Conservation (phyloP, 2,888 invertebrate species). For the Apocheima hispidaria region DNA sequence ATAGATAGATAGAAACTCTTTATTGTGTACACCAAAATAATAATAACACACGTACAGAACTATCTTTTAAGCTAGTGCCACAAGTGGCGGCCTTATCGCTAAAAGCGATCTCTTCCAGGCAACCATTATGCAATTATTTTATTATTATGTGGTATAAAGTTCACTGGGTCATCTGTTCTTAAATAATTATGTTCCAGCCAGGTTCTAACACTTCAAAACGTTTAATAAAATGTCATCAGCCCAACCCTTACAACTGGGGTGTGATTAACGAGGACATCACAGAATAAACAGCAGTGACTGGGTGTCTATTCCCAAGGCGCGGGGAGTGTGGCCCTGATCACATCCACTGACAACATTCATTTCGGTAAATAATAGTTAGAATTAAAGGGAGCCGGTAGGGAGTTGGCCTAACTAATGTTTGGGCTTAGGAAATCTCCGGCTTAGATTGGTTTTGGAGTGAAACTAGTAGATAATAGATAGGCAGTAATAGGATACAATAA, state of each 20-base stretch:
- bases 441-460: conserved; percentile 16
- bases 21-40: too few species aligned
- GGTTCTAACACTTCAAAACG: conserved; percentile 10
- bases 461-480: too few species aligned
- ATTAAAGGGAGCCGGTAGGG: conserved; percentile 33
- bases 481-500: too few species aligned
- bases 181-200: too few species aligned
- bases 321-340: conserved; percentile 20
- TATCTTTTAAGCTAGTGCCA: too few species aligned
- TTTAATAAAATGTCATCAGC: conserved; percentile 23
- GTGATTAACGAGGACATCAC: conserved; percentile 51
- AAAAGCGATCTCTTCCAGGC: too few species aligned
- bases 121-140: too few species aligned
- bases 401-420: conserved; percentile 37
- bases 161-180: too few species aligned
- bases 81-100: too few species aligned
- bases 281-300: conserved; percentile 17
- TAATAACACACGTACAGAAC: too few species aligned
- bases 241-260: conserved; percentile 56
- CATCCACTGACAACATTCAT: conserved; percentile 41
- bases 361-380: conserved; percentile 44
- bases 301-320: conserved; percentile 38
- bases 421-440: conserved; percentile 18
- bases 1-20: too few species aligned
- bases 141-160: too few species aligned